Percentiles rank a stretch among this genome's conserved stretches.
phyloP scores from a whole-genome alignment of 2,113 vertebrate genomes.

The Engystomops pustulosus region DNA sequence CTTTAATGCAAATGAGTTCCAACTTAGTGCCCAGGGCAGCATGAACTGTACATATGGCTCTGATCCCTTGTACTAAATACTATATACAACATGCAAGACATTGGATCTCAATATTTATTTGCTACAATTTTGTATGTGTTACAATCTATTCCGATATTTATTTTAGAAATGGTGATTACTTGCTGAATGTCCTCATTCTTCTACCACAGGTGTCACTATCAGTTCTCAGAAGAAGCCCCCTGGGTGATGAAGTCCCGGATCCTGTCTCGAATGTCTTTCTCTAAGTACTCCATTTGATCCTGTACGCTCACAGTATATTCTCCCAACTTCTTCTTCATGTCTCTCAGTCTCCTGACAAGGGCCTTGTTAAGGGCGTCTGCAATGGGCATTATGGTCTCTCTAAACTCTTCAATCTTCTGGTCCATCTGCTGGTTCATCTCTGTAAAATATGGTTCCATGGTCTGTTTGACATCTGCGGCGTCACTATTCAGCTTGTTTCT shows the following conservation, averaged over 20 bases:
- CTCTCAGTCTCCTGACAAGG: slow-evolving; percentile 72
- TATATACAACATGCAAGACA: not conserved
- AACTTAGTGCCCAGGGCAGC: too few species aligned
- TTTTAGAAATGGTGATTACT: not conserved
- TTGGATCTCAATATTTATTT: not conserved
- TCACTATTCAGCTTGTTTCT: slow-evolving; percentile 64
- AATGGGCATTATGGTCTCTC: slow-evolving; percentile 69
- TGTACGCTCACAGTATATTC: slow-evolving; percentile 61
- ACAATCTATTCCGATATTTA: not conserved
- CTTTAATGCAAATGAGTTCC: too few species aligned
- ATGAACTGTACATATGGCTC: too few species aligned
- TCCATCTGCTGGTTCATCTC: slow-evolving; percentile 62
- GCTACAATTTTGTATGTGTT: not conserved
- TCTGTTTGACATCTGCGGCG: slow-evolving; percentile 69
- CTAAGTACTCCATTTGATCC: slow-evolving; percentile 72
- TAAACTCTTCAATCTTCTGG: slow-evolving; percentile 67
- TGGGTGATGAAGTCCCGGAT: slow-evolving; percentile 69
- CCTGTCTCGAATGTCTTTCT: slow-evolving; percentile 73
- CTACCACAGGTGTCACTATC: not conserved
- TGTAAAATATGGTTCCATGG: slow-evolving; percentile 66
- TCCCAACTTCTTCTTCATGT: slow-evolving; percentile 66
- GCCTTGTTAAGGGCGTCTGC: slow-evolving; percentile 71
- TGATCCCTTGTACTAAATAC: too few species aligned
- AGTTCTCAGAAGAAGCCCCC: not conserved
- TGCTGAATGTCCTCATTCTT: not conserved